These are phyloP conservation scores for Carassius gibelio DNA, from an alignment of 2,113 vertebrate genomes.

Conservation along the genomic window DNA sequence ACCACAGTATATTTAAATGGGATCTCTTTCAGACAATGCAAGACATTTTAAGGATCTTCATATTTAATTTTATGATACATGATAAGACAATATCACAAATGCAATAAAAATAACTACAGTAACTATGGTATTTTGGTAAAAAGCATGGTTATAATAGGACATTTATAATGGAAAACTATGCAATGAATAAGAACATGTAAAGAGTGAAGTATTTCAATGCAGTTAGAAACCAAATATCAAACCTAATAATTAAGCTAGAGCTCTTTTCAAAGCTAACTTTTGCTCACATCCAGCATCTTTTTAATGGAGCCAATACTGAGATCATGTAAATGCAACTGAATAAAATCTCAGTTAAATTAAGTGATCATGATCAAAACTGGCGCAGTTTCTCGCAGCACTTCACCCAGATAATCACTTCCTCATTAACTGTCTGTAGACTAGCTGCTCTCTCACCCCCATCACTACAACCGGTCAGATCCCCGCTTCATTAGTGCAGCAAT, in stretches of 20 bases:
- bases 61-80: background rate
- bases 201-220: too few relatives aligned
- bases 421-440: constrained; percentile 35
- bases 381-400: constrained; percentile 22
- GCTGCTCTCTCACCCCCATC: constrained; percentile 42
- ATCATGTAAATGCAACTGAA: background rate
- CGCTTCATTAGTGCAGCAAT: constrained; percentile 53
- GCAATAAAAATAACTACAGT: background rate
- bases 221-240: too few relatives aligned
- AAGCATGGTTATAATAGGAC: too few relatives aligned
- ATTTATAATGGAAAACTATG: background rate
- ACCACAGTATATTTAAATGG: background rate
- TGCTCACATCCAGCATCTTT: too few relatives aligned
- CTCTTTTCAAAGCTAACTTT: too few relatives aligned
- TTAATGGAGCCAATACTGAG: background rate
- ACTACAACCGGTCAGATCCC: constrained; percentile 41
- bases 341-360: background rate
- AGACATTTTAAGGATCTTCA: background rate
- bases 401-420: constrained; percentile 55
- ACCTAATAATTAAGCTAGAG: too few relatives aligned
- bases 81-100: background rate
- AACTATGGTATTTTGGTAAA: too few relatives aligned
- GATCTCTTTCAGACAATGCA: background rate
- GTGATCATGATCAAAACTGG: background rate
- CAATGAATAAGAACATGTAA: too few relatives aligned